Percentiles rank a stretch among this genome's conserved stretches.
Evolutionary conservation across 1,140 invertebrate genomes (phyloP).

Genomic region (Schlechtendalia chinensis): DNA sequence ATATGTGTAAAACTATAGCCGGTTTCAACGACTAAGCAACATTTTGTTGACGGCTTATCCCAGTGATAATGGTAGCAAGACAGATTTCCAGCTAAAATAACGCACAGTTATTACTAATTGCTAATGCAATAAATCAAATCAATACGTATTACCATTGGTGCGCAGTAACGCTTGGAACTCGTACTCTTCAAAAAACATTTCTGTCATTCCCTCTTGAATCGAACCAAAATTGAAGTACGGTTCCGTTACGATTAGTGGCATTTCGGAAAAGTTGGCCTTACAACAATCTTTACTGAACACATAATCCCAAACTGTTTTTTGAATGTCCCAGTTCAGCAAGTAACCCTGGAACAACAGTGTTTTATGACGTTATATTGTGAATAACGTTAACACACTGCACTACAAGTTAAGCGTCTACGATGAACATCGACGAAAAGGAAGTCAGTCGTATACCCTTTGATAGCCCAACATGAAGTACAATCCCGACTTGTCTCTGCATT

Average conservation of each 20-base stretch:
- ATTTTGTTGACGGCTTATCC: conserved; percentile 61
- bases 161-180: conserved; percentile 82
- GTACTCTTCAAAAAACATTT: conserved; percentile 98
- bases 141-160: conserved; percentile 67
- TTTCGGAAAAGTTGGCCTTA: conserved; percentile 73
- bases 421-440: too few relatives aligned
- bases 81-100: conserved; percentile 59
- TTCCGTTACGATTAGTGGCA: conserved; percentile 86
- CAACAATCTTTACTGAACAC: conserved; percentile 87
- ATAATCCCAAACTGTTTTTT: conserved; percentile 96
- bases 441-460: conserved; percentile 68
- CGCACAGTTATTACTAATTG: neutral
- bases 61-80: conserved; percentile 61
- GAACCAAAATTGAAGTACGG: conserved; percentile 91
- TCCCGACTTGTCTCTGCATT: conserved; percentile 92
- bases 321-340: conserved; percentile 90
- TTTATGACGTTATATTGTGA: neutral
- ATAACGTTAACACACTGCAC: too few relatives aligned
- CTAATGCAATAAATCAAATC: conserved; percentile 47
- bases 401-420: too few relatives aligned
- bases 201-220: conserved; percentile 88
- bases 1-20: conserved; percentile 97
- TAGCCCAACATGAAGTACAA: conserved; percentile 92
- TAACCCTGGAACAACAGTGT: conserved; percentile 67
- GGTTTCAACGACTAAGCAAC: conserved; percentile 85